These are phyloP conservation scores for Chrysemys picta DNA, from an alignment of 2,113 vertebrate genomes.

Conservation along the genomic window DNA sequence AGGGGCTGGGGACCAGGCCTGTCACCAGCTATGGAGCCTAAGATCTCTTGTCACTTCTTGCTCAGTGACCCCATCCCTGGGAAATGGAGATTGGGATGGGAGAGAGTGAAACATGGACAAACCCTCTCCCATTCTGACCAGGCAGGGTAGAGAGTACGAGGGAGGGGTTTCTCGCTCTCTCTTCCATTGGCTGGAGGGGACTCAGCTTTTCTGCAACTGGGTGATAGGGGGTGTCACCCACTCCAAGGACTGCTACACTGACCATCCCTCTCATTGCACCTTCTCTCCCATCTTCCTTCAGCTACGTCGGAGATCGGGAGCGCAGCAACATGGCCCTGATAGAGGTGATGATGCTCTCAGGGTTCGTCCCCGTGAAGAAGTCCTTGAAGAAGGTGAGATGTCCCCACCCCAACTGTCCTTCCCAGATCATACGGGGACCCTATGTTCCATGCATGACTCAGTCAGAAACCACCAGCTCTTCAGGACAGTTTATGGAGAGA, in stretches of 20 bases:
- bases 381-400: constrained; percentile 72
- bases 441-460: background rate
- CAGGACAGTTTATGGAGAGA: background rate
- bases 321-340: constrained; percentile 86
- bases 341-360: constrained; percentile 82
- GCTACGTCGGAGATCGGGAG: constrained; percentile 73
- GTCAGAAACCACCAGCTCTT: background rate
- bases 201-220: background rate
- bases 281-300: background rate
- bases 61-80: background rate
- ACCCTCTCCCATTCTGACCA: background rate
- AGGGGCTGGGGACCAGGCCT: background rate
- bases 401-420: background rate
- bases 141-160: background rate
- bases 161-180: background rate
- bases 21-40: background rate
- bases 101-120: background rate
- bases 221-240: background rate
- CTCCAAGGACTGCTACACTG: background rate
- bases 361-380: constrained; percentile 69
- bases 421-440: background rate
- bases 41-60: background rate
- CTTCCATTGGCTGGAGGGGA: background rate
- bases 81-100: background rate
- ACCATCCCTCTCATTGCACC: background rate